Conservation (phyloP, 2,888 invertebrate genomes). For the Polydrusus pterygomalis region DNA sequence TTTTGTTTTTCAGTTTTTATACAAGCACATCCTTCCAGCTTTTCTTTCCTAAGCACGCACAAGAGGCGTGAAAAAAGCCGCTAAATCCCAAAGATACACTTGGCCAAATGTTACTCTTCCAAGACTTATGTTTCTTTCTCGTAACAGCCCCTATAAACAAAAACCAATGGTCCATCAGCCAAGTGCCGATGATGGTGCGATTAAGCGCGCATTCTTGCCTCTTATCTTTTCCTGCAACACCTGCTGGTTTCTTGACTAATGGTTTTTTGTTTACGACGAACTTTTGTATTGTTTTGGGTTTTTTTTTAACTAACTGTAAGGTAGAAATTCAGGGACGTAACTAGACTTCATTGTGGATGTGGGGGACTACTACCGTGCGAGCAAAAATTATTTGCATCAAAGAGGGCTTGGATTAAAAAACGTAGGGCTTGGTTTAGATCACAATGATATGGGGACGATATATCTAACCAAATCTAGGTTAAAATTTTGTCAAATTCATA, state of each 20-base stretch:
- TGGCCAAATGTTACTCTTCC: constrained; percentile 42
- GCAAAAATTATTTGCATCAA: too few species aligned
- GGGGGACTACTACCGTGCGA: too few species aligned
- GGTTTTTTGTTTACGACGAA: background rate
- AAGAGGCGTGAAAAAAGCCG: constrained; percentile 24
- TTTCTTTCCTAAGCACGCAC: constrained; percentile 11
- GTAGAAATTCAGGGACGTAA: too few species aligned
- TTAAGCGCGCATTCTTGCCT: constrained; percentile 58
- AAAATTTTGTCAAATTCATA: too few species aligned
- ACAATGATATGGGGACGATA: too few species aligned
- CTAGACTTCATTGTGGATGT: too few species aligned
- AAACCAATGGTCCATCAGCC: constrained; percentile 49
- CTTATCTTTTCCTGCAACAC: constrained; percentile 62
- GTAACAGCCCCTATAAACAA: constrained; percentile 47
- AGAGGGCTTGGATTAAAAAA: too few species aligned
- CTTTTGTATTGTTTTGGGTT: background rate
- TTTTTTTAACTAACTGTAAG: too few species aligned
- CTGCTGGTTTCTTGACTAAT: constrained; percentile 63
- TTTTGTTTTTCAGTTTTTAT: constrained; percentile 17
- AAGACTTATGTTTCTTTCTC: constrained; percentile 15
- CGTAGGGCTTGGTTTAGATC: too few species aligned
- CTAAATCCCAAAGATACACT: constrained; percentile 40
- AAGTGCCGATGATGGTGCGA: constrained; percentile 54
- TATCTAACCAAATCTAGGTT: too few species aligned
- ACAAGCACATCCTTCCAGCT: constrained; percentile 22